Evolutionary conservation across 2,113 vertebrate genomes (phyloP), one percentile per base, ranked within the genome.

Genomic region (Opisthocomus hoazin): DNA sequence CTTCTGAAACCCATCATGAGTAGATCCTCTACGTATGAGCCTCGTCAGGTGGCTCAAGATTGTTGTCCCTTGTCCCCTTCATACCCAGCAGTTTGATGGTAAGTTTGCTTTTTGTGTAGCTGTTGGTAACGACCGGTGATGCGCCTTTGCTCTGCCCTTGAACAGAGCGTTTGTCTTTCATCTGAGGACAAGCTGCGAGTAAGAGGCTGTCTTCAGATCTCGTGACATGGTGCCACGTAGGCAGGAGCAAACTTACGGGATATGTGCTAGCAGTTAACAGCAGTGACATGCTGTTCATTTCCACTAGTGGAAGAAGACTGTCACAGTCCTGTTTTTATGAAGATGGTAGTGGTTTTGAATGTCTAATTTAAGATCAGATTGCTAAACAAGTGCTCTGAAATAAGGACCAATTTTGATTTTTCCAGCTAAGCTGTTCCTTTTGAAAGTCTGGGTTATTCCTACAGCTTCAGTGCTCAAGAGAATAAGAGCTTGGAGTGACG

Each of bases 21-120:
- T 3, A 53, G 46, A 53, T 45, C 19, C 13, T 36, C 7, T 53
- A 34, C 0, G 0, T 32, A 34, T 10, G 18, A 45, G 29, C 23
- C 64, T 24, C 1, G 1, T 32, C 36, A 50, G 34, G 39, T 54
- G 61, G 9, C 29, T 76, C 10, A 46, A 6, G 54, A 17, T 15
- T 11, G 17, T 41, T 27, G n/a, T 4, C 14, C 3, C 0, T 90
- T 26, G 16, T 39, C 54, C 20, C 34, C 20, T 54, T 46, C 1
- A 5, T 60, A 30, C 14, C 15, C 34, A 32, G 30, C 54, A 61
- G 14, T 48, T n/a, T 39, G 27, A 15, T 23, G 41, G 26, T 37
- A 22, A 51, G 10, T 60, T 53, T 60, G 39, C 27, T 34, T 58
- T 70, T 34, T 23, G 22, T 26, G 1, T 7, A 30, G 58, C 9